phyloP scores from a whole-genome alignment of 2,113 vertebrate genomes.

The Alces alces region DNA sequence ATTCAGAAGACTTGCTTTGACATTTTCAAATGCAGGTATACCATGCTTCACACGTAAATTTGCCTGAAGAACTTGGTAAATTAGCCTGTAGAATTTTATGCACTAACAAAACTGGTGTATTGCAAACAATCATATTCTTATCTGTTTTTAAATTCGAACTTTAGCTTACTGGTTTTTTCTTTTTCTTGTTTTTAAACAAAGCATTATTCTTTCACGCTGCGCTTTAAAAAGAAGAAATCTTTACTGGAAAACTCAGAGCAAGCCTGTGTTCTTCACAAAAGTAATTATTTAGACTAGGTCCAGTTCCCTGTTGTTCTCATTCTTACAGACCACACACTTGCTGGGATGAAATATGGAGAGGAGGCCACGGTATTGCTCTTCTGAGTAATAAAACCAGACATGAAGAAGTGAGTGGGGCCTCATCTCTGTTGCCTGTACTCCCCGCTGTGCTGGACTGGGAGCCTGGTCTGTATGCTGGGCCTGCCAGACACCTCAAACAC shows the following conservation, averaged over 20 bases:
- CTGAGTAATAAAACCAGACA: slow-evolving; percentile 35
- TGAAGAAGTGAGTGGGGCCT: neutral
- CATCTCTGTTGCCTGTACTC: neutral
- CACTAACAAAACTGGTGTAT: neutral
- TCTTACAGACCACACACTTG: slow-evolving; percentile 39
- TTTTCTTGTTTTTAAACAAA: neutral
- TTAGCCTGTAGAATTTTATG: neutral
- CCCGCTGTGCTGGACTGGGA: neutral
- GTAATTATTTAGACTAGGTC: slow-evolving; percentile 19
- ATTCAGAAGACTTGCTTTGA: neutral
- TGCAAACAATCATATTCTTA: neutral
- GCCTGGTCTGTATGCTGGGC: neutral
- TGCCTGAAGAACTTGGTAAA: neutral
- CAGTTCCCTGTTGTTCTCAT: neutral
- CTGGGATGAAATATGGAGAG: neutral
- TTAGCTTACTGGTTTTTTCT: neutral
- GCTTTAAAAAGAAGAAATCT: neutral
- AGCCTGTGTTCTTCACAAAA: neutral
- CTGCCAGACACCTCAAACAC: neutral
- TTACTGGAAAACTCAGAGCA: neutral
- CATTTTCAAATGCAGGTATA: neutral
- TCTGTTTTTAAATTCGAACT: neutral
- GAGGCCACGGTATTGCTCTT: neutral
- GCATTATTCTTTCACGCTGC: neutral
- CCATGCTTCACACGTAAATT: neutral